Evolutionary conservation across 1,140 invertebrate species (phyloP), one percentile per base, ranked within the genome.

Genomic region (Teleopsis dalmanni): DNA sequence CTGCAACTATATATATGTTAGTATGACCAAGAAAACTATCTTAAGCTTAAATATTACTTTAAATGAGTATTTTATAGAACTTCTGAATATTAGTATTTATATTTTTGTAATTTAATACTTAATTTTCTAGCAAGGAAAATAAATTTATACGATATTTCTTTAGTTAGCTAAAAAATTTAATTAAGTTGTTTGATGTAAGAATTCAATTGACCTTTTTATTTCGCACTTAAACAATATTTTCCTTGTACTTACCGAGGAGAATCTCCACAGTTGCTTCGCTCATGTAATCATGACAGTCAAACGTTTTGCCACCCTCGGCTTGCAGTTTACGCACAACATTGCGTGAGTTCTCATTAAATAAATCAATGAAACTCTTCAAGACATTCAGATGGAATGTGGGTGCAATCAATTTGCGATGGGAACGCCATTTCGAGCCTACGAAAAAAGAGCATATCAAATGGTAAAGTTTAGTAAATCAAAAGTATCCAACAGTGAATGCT

Each of bases 321-420:
- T 79, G 77, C 53, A 78, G 65, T 55, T 76, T 78, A 50, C 83
- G 76, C 4, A 85, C 81, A 6, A 86, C 81, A 35, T 79, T 77
- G 25, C 75, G 74, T 11, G 83, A 85, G 71, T 87, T 88, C 40
- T 80, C 82, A 59, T 88, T 88, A 72, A 88, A 88, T 16, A 87
- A 73, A 56, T 87, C 83, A 55, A 88, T 85, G 73, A 88, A 88
- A 56, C 81, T 84, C 72, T 87, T 88, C 50, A 88, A 72, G 2
- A 88, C 83, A 65, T 88, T 88, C 71, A 88, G 75, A 62, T 88
- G 86, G 80, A 88, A 88, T 57, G 85, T 87, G 18, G 86, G 86
- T 9, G 85, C 85, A 55, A 88, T 88, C 47, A 88, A 72, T 74
- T 88, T 88, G 51, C 86, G 79, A 60, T 88, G 85, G 13, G 81